phyloP scores from a whole-genome alignment of 2,888 invertebrate genomes.

The Laspeyria flexula region DNA sequence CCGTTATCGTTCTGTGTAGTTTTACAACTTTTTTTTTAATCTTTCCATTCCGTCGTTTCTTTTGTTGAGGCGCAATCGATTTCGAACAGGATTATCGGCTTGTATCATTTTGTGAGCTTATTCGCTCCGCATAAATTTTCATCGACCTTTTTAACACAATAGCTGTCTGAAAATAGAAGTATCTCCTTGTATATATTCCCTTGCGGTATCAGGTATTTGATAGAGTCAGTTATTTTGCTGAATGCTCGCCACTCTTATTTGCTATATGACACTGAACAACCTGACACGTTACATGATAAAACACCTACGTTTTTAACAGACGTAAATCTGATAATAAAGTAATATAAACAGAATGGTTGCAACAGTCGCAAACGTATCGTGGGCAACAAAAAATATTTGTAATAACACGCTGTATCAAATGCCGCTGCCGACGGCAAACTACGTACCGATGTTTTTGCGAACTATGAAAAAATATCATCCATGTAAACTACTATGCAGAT shows the following conservation, averaged over 20 bases:
- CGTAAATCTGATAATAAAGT: slow-evolving; percentile 59
- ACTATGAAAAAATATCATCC: slow-evolving; percentile 74
- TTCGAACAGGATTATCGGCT: slow-evolving; percentile 52
- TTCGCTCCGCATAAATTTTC: slow-evolving; percentile 41
- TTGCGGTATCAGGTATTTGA: not conserved
- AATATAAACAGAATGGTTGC: slow-evolving; percentile 54
- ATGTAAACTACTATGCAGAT: slow-evolving; percentile 78
- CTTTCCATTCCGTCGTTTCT: slow-evolving; percentile 54
- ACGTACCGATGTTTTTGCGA: slow-evolving; percentile 64
- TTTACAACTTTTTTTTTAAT: slow-evolving; percentile 57
- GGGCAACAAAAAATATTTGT: slow-evolving; percentile 59
- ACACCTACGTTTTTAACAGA: slow-evolving; percentile 39
- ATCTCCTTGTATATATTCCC: slow-evolving; percentile 18
- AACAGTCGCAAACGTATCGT: slow-evolving; percentile 48
- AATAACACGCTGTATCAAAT: slow-evolving; percentile 66
- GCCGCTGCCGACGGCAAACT: slow-evolving; percentile 59
- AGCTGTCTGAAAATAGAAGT: slow-evolving; percentile 18
- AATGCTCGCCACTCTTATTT: not conserved
- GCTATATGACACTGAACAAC: slow-evolving; percentile 2
- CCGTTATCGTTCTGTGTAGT: slow-evolving; percentile 59
- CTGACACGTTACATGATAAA: slow-evolving; percentile 6
- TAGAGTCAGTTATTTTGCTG: slow-evolving; percentile 5
- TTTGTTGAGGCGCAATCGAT: slow-evolving; percentile 52
- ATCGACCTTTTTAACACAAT: slow-evolving; percentile 40
- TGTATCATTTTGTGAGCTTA: slow-evolving; percentile 43